Conservation (phyloP, 2,888 invertebrate genomes). For the Thumatha senex region DNA sequence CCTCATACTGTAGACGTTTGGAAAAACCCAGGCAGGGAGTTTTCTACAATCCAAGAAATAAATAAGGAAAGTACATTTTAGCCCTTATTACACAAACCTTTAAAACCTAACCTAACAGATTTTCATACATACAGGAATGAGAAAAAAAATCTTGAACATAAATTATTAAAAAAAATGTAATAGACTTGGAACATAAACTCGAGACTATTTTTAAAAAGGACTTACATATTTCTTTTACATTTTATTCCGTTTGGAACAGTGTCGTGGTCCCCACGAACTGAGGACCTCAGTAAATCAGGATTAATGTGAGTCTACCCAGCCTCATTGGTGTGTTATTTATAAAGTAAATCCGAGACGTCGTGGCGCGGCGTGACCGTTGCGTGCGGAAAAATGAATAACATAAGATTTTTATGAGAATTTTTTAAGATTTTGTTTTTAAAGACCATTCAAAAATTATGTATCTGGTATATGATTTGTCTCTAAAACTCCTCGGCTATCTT, state of each 20-base stretch:
- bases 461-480: no score
- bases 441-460: no score
- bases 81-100: no score
- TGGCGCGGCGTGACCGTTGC: constrained; percentile 40
- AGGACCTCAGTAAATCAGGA: constrained; percentile 76
- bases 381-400: constrained; percentile 48
- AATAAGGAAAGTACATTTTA: no score
- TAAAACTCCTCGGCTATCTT: no score
- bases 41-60: no score
- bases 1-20: no score
- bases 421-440: constrained; percentile 36
- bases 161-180: constrained; percentile 18
- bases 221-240: constrained; percentile 33
- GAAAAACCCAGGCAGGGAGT: no score
- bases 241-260: constrained; percentile 41
- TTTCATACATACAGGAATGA: not conserved
- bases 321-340: constrained; percentile 79
- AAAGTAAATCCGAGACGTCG: constrained; percentile 59
- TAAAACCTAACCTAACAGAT: no score
- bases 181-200: constrained; percentile 32
- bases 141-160: constrained; percentile 1
- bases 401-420: constrained; percentile 31
- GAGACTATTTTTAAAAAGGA: constrained; percentile 32
- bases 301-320: constrained; percentile 64
- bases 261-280: constrained; percentile 42